Evolutionary conservation across 2,113 vertebrate genomes (phyloP).

Genomic region (Oreochromis tanganicae): DNA sequence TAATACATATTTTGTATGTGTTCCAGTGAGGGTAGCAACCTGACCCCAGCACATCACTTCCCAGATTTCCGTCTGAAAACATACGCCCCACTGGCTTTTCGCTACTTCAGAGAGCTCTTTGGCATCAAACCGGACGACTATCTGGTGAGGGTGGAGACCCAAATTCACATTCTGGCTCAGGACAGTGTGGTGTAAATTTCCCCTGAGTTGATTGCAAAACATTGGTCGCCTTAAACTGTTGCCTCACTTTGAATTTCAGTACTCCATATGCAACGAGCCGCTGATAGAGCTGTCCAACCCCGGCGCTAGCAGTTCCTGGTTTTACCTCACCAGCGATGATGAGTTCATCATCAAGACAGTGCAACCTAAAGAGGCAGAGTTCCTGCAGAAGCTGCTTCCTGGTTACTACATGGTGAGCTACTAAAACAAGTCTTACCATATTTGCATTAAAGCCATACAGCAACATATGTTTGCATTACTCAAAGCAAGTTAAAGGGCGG

Average conservation of each 20-base stretch:
- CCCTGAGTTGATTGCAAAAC: background rate
- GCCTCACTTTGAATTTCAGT: slow-evolving; percentile 68
- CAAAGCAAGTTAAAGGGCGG: background rate
- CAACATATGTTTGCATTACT: background rate
- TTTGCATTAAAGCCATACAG: background rate
- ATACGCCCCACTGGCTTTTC: slow-evolving; percentile 92
- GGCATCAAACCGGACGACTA: slow-evolving; percentile 96
- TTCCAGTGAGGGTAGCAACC: slow-evolving; percentile 88
- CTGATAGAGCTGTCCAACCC: slow-evolving; percentile 94
- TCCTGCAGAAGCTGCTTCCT: slow-evolving; percentile 93
- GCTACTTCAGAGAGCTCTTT: slow-evolving; percentile 97
- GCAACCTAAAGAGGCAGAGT: slow-evolving; percentile 94
- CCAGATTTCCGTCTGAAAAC: slow-evolving; percentile 96
- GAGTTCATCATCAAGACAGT: slow-evolving; percentile 99
- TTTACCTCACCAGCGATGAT: slow-evolving; percentile 94
- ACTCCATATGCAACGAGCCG: slow-evolving; percentile 91
- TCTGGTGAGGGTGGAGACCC: slow-evolving; percentile 76
- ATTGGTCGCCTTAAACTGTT: background rate
- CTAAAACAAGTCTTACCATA: background rate
- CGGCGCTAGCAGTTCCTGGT: slow-evolving; percentile 93
- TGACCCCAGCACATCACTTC: slow-evolving; percentile 93
- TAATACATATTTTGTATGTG: background rate
- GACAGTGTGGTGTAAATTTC: background rate
- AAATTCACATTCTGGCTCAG: background rate
- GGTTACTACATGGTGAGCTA: slow-evolving; percentile 94